A percentile compares a stretch with the other conserved stretches of the same genome.
phyloP scores from a whole-genome alignment of 2,888 invertebrate species.

The Drosophila mulleri region DNA sequence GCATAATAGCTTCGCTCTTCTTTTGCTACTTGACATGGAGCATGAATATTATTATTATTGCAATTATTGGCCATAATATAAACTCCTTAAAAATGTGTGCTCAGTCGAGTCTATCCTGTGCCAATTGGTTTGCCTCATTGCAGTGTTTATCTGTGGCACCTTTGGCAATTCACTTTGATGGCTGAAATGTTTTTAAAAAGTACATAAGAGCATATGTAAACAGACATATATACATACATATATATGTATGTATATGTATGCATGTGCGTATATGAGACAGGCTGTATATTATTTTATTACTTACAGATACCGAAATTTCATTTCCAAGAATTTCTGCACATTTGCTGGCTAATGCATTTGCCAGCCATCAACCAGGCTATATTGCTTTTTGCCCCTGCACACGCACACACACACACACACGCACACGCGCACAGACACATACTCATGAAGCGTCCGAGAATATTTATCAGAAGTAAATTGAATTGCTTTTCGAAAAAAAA shows the following conservation, averaged over 20 bases:
- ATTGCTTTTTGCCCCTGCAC: slow-evolving; percentile 24
- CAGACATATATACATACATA: background rate
- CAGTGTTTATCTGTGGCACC: slow-evolving; percentile 1
- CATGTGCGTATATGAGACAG: background rate
- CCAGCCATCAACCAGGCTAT: slow-evolving; percentile 32
- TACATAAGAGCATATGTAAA: background rate
- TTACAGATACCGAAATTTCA: slow-evolving; percentile 8
- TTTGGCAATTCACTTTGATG: slow-evolving; percentile 9
- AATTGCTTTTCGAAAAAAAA: slow-evolving; percentile 53
- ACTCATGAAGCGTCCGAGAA: background rate
- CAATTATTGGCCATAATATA: background rate
- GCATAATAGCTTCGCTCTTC: background rate
- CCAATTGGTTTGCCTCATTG: background rate
- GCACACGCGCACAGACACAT: background rate
- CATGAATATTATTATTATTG: background rate
- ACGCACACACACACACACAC: background rate
- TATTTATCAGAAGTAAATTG: slow-evolving; percentile 63
- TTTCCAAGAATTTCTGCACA: slow-evolving; percentile 23
- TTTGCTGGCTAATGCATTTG: slow-evolving; percentile 59
- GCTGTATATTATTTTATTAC: slow-evolving; percentile 1
- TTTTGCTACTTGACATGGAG: background rate
- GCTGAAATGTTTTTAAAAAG: background rate
- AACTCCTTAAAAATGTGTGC: background rate
- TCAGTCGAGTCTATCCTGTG: background rate
- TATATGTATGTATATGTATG: background rate